Evolutionary conservation across 2,888 invertebrate species (phyloP).

Genomic region (Eilema sororculum): DNA sequence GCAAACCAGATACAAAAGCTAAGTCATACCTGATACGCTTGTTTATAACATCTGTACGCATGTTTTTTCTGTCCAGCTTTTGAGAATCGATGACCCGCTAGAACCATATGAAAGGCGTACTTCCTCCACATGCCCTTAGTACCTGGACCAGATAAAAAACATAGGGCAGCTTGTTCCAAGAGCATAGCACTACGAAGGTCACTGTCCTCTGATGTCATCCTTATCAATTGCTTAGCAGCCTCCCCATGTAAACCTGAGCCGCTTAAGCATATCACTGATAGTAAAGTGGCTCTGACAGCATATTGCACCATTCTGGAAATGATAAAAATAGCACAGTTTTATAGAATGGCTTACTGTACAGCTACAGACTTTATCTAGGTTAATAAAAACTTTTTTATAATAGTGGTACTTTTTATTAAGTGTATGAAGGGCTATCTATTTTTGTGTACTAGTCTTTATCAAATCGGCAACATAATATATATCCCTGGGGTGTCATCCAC

Average conservation of each 20-base stretch:
- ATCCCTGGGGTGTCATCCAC: too few relatives aligned
- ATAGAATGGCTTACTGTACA: neutral
- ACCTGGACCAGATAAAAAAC: slow-evolving; percentile 90
- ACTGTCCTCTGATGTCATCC: slow-evolving; percentile 99
- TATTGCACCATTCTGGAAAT: slow-evolving; percentile 93
- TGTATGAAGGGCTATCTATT: too few relatives aligned
- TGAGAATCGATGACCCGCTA: slow-evolving; percentile 98
- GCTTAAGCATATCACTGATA: slow-evolving; percentile 95
- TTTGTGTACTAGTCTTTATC: too few relatives aligned
- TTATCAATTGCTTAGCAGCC: slow-evolving; percentile 97
- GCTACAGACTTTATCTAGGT: too few relatives aligned
- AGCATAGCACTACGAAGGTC: slow-evolving; percentile 97
- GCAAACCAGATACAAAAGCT: neutral
- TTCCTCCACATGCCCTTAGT: slow-evolving; percentile 93
- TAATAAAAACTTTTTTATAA: too few relatives aligned
- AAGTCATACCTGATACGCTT: slow-evolving; percentile 92
- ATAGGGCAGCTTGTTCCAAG: slow-evolving; percentile 97
- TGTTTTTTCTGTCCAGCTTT: slow-evolving; percentile 97
- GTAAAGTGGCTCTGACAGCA: slow-evolving; percentile 95
- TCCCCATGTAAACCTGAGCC: slow-evolving; percentile 93
- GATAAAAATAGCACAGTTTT: neutral
- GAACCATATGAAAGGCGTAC: slow-evolving; percentile 98
- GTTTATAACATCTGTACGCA: slow-evolving; percentile 96
- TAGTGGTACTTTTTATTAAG: too few relatives aligned
- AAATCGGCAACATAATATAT: too few relatives aligned